Percentiles rank a stretch among this genome's conserved stretches.
phyloP scores from a whole-genome alignment of 2,113 vertebrate species.

The Mastomys natalensis region DNA sequence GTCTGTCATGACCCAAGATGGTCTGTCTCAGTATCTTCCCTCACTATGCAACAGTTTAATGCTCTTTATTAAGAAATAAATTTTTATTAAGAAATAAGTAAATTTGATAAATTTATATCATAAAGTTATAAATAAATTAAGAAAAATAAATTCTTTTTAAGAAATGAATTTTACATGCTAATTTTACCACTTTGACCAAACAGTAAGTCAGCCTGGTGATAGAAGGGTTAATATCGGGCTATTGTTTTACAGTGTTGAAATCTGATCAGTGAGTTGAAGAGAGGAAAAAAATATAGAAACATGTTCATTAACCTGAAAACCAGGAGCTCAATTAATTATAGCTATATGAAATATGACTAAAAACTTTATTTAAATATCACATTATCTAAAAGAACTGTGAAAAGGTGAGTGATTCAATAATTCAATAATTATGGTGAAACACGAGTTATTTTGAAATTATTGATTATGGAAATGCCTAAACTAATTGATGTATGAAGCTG shows the following conservation, averaged over 20 bases:
- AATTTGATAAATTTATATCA: neutral
- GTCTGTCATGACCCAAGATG: neutral
- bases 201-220: neutral
- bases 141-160: neutral
- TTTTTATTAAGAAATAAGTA: neutral
- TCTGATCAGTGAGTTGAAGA: neutral
- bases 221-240: neutral
- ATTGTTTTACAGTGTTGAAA: neutral
- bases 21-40: neutral
- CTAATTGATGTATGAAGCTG: slow-evolving; percentile 34
- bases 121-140: neutral
- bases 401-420: slow-evolving; percentile 7
- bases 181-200: slow-evolving; percentile 31
- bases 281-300: neutral
- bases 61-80: slow-evolving; percentile 15
- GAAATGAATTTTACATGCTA: neutral
- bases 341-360: neutral
- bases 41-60: neutral
- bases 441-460: slow-evolving; percentile 27
- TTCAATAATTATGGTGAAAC: slow-evolving; percentile 11
- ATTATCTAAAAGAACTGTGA: neutral
- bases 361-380: slow-evolving; percentile 13
- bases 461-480: slow-evolving; percentile 35
- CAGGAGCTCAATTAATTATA: neutral
- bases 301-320: neutral